phyloP scores from a whole-genome alignment of 2,797 vertebrate species.

The Podarcis siculus region DNA sequence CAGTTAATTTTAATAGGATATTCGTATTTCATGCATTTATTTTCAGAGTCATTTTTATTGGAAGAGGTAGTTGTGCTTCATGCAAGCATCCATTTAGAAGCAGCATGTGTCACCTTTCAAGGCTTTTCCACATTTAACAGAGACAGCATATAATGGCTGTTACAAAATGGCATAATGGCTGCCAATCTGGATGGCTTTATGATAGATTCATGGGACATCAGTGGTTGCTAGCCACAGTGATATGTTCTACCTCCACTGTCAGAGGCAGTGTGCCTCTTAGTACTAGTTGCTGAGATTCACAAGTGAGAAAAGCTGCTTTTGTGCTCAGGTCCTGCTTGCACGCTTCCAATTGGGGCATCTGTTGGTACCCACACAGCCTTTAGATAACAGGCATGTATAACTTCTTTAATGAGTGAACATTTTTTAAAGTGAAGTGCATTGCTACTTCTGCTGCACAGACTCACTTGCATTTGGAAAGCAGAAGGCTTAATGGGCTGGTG shows the following conservation, averaged over 20 bases:
- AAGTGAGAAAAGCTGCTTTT: too few relatives aligned
- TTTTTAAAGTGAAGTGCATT: neutral
- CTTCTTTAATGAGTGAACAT: too few relatives aligned
- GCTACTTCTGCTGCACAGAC: neutral
- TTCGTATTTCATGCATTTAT: neutral
- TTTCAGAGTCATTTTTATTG: neutral
- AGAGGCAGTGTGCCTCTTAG: too few relatives aligned
- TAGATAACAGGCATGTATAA: neutral
- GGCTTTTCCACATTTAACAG: neutral
- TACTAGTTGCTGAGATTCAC: too few relatives aligned
- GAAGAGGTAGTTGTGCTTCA: neutral
- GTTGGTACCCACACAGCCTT: neutral
- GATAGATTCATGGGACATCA: too few relatives aligned
- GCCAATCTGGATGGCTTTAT: too few relatives aligned
- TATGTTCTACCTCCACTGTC: too few relatives aligned
- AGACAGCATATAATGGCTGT: neutral
- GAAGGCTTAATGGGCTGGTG: neutral
- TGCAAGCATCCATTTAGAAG: neutral
- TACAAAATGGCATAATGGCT: neutral
- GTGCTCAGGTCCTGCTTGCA: too few relatives aligned
- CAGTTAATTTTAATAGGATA: neutral
- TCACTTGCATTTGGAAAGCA: neutral
- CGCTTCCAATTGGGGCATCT: too few relatives aligned
- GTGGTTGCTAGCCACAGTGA: too few relatives aligned
- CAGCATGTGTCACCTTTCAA: neutral